Evolutionary conservation across 1,140 invertebrate species (phyloP), one percentile per base, ranked within the genome.

Genomic region (Gonatopus flavifemur): DNA sequence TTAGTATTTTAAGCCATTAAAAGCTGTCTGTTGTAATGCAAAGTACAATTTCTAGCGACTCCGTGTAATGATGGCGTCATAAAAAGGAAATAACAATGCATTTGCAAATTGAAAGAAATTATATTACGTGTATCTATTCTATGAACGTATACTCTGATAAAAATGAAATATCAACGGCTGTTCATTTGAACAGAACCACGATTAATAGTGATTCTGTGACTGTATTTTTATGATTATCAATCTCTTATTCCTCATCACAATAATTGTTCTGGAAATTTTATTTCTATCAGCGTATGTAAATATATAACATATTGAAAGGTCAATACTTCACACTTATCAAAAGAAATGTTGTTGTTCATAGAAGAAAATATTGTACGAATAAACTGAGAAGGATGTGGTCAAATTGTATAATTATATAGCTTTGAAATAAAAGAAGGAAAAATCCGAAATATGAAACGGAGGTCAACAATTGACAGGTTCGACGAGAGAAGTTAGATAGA

Each of bases 321-420:
- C 41, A 62, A 70, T 72, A 68, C 72, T 74, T 70, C 72, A 73
- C 67, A 67, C 66, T 65, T 62, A 59, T 65, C 62, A 67, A 65
- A 64, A 62, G 70, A 47, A 57, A 67, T 61, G 63, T 66, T 70
- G 70, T 74, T 74, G 66, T 72, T 72, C 65, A 74, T 70, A 72
- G 67, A 66, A 69, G 43, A 66, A 61, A 66, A 69, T 67, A 67
- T 63, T 63, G 58, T 49, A 42, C 63, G 52, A 59, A 56, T 66
- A 67, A 36, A 46, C 55, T 55, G 59, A 60, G 54, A 66, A 64
- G n/a, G 67, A 70, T 67, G 55, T 74, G 70, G 68, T 74, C 70
- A 72, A 74, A 67, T 65, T 58, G 61, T 59, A 65, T 61, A 60
- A 70, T 59, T 60, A 67, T 57, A 59, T 64, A 67, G 67, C 69